Base-by-base conservation (phyloP, 2,888 invertebrate species). In the Ditylenchus weischeri region DNA sequence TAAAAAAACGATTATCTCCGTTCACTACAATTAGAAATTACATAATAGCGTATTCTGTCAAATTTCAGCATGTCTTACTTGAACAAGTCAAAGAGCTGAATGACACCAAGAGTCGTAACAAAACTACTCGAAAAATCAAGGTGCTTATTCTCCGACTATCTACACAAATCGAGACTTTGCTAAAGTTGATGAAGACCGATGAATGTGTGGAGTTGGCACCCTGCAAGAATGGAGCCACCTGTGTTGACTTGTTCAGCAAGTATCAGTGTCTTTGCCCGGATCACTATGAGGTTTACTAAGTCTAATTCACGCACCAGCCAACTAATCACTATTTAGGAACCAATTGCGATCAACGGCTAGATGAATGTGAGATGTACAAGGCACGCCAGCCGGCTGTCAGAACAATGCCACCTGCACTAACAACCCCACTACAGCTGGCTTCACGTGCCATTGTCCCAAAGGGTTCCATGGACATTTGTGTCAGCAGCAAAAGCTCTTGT, bases 381-480 rank as follows among this genome's bases (percentile, higher is more conserved):
- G 74, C 18, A 78, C 78, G 0, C 29, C 49, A 1, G 68, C 71
- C 15, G 79, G 79, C 10, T 79, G 75, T 47, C 79, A 79, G 68
- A 81, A 81, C 66, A 77, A 78, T 59, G 81, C 72, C 10, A 82
- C 79, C 5, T 81, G 81, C 68, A 65, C 69, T 43, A 82, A 80
- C 63, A 72, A 70, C 49, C 69, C 66, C 13, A 71, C 54, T 21
- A 43, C 60, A 21, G 23, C 69, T 7, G 86, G 89, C 18, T 93
- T 90, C 83, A 88, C 88, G 88, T 90, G 81, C 61, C 64, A 76
- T 35, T 81, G 81, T 64, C 57, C 66, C 2, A 35, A 35, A 15
- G 79, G 77, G 0, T 79, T 68, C 62, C 78, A 78, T 64, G 81
- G 81, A 2, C 73, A 72, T 0, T 72, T 75, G 15, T 81, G 81